Conservation (phyloP, 1,140 invertebrate genomes). For the Anastrepha ludens region DNA sequence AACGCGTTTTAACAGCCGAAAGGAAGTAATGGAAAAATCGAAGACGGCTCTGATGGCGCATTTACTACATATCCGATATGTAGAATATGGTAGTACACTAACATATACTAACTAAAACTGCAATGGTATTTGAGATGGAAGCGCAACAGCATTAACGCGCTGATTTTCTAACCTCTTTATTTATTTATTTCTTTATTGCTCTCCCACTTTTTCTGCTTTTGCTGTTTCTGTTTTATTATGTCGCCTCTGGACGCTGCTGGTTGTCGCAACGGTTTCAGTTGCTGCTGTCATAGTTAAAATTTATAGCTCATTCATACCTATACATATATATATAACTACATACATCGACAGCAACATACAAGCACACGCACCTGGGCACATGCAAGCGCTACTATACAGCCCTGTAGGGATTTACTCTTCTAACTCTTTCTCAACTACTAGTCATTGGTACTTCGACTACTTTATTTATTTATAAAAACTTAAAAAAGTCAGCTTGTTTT, state of each 20-base stretch:
- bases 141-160: constrained; percentile 36
- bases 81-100: not conserved
- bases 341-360: not conserved
- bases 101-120: not conserved
- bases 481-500: too few species aligned
- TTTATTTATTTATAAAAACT: too few species aligned
- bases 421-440: too few species aligned
- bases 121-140: constrained; percentile 44
- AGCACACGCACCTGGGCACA: not conserved
- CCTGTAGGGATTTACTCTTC: too few species aligned
- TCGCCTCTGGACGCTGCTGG: not conserved
- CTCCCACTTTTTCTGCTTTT: not conserved
- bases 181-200: not conserved
- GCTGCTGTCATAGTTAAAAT: constrained; percentile 30
- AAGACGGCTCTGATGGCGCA: too few species aligned
- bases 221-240: not conserved
- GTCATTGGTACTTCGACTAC: too few species aligned
- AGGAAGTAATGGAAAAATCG: too few species aligned
- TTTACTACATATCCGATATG: too few species aligned
- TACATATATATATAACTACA: not conserved
- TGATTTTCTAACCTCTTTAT: constrained; percentile 21
- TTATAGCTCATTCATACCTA: not conserved
- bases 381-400: not conserved
- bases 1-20: too few species aligned
- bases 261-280: not conserved